Percentiles rank a stretch among this genome's conserved stretches.
Conservation (phyloP, 1,140 invertebrate species). For the Psix sp. region DNA sequence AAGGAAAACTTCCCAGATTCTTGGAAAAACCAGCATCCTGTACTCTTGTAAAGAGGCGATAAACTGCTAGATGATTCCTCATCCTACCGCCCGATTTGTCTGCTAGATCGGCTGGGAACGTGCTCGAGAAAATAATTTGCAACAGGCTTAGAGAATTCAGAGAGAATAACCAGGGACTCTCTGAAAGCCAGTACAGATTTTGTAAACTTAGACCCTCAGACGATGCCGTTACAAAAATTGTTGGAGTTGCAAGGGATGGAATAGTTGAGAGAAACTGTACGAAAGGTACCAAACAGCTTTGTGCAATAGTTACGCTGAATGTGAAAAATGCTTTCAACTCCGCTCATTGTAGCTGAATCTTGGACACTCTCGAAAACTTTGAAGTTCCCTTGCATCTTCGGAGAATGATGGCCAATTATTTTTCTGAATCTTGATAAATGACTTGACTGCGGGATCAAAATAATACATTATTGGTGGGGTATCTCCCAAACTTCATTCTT, state of each 20-base stretch:
- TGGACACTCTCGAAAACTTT: not conserved
- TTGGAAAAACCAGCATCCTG: too few relatives aligned
- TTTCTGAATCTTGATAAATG: too few relatives aligned
- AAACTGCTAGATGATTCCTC: not conserved
- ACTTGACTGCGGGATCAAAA: too few relatives aligned
- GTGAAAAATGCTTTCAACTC: constrained; percentile 18
- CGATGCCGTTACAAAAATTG: not conserved
- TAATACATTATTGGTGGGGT: too few relatives aligned
- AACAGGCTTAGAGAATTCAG: constrained; percentile 2
- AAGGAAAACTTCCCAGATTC: too few relatives aligned
- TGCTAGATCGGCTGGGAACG: constrained; percentile 8
- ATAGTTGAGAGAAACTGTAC: constrained; percentile 1
- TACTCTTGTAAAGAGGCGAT: not conserved
- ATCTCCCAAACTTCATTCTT: too few relatives aligned
- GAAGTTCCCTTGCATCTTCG: constrained; percentile 1
- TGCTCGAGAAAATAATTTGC: constrained; percentile 6
- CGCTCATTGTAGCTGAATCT: constrained; percentile 1
- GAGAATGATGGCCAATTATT: constrained; percentile 8
- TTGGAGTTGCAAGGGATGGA: not conserved
- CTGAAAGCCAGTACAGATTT: constrained; percentile 7
- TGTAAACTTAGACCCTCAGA: constrained; percentile 6
- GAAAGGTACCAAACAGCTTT: constrained; percentile 4
- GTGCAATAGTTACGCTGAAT: constrained; percentile 5
- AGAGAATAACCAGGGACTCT: not conserved
- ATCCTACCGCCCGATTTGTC: constrained; percentile 2